A percentile compares a stretch with the other conserved stretches of the same genome.
These are phyloP conservation scores for Holacanthella duospinosa DNA, from an alignment of 2,888 invertebrate species.

Conservation along the genomic window DNA sequence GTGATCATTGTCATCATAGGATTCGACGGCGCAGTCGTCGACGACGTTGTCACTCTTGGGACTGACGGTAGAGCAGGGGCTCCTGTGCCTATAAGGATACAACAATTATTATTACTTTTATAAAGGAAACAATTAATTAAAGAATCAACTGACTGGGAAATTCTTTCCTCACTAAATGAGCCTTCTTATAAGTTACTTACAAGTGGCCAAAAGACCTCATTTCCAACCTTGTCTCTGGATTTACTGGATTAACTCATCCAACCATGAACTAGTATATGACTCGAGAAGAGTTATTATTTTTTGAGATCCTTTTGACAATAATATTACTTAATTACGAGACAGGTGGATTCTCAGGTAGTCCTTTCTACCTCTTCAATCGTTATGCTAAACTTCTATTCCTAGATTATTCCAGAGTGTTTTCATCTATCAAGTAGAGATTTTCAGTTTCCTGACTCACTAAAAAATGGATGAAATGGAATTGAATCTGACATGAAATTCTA, in stretches of 20 bases:
- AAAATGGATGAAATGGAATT: neutral
- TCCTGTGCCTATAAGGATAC: conserved; percentile 41
- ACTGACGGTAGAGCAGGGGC: conserved; percentile 50
- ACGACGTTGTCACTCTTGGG: conserved; percentile 46
- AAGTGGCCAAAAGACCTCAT: neutral
- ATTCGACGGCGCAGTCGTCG: conserved; percentile 39
- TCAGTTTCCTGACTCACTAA: too few species aligned
- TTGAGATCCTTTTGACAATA: too few species aligned
- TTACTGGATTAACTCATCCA: too few species aligned
- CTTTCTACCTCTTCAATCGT: too few species aligned
- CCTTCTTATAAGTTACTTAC: neutral
- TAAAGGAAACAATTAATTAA: conserved; percentile 7
- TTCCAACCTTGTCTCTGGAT: too few species aligned
- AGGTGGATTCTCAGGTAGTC: too few species aligned
- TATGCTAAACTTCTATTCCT: too few species aligned
- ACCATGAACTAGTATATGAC: too few species aligned
- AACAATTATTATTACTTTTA: neutral
- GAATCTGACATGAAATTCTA: neutral
- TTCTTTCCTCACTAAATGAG: neutral
- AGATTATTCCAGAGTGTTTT: too few species aligned
- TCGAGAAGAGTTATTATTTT: too few species aligned
- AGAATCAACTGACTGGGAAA: neutral
- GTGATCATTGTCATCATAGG: conserved; percentile 23
- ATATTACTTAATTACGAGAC: too few species aligned
- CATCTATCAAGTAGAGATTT: too few species aligned